Conservation (phyloP, 2,888 invertebrate species). For the Reticulitermes lucifugus region DNA sequence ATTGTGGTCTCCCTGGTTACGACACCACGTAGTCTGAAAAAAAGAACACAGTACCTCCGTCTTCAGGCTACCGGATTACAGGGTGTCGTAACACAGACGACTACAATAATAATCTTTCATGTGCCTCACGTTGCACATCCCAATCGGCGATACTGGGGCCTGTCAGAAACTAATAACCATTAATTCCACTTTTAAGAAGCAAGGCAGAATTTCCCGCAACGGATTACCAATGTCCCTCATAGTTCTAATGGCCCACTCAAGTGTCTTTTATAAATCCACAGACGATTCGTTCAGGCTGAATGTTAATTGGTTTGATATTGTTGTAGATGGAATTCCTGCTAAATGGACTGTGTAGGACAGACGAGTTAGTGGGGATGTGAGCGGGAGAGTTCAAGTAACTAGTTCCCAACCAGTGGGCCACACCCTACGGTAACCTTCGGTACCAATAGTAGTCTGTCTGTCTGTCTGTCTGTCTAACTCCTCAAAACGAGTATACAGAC, state of each 20-base stretch:
- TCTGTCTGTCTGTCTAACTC: too few species aligned
- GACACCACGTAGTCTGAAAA: too few species aligned
- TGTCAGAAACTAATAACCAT: too few species aligned
- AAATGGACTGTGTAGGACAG: background rate
- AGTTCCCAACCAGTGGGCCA: background rate
- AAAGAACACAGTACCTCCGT: too few species aligned
- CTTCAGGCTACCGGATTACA: too few species aligned
- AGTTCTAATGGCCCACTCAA: background rate
- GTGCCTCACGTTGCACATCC: too few species aligned
- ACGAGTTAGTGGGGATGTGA: background rate
- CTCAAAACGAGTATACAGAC: too few species aligned
- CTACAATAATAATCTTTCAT: too few species aligned
- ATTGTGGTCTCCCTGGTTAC: too few species aligned
- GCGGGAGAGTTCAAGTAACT: background rate
- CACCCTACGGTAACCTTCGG: background rate
- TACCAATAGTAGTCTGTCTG: background rate
- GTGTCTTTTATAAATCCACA: background rate
- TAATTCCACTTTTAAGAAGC: too few species aligned
- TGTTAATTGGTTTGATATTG: background rate
- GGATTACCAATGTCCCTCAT: background rate
- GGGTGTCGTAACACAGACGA: too few species aligned
- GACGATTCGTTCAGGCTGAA: background rate
- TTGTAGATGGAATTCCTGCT: constrained; percentile 5
- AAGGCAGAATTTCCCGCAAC: background rate
- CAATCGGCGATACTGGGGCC: too few species aligned